These are phyloP conservation scores for Bambusicola thoracicus DNA, from an alignment of 2,113 vertebrate genomes.

Conservation along the genomic window DNA sequence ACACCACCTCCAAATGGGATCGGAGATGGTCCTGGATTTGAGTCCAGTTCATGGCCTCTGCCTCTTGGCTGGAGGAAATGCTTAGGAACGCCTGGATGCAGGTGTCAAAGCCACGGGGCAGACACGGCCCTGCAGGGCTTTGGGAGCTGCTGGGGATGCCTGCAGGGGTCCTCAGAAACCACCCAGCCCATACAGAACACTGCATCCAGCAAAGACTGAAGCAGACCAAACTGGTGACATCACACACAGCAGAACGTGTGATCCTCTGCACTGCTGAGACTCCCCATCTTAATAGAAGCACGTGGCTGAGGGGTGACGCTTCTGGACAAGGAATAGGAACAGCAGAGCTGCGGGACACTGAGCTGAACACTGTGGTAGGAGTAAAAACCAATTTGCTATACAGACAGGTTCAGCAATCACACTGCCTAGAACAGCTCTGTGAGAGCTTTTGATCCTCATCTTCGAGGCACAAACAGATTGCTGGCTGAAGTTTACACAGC, in stretches of 20 bases:
- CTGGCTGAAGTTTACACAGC: not conserved
- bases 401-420: not conserved
- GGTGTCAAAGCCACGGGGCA: fast-evolving
- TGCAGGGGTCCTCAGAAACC: not conserved
- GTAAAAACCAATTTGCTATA: not conserved
- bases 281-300: not conserved
- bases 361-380: not conserved
- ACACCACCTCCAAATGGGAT: fast-evolving
- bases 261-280: not conserved
- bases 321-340: not conserved
- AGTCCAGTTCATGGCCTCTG: fast-evolving
- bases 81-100: not conserved
- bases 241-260: not conserved
- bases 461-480: not conserved
- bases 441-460: not conserved
- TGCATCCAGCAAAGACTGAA: fast-evolving
- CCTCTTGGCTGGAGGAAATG: not conserved
- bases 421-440: fast-evolving
- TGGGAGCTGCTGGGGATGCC: not conserved
- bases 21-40: not conserved
- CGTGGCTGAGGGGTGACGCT: not conserved
- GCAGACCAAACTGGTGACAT: not conserved
- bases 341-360: not conserved
- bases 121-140: fast-evolving
- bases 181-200: not conserved